Evolutionary conservation across 2,113 vertebrate species (phyloP), one percentile per base, ranked within the genome.

Genomic region (Oplegnathus fasciatus): DNA sequence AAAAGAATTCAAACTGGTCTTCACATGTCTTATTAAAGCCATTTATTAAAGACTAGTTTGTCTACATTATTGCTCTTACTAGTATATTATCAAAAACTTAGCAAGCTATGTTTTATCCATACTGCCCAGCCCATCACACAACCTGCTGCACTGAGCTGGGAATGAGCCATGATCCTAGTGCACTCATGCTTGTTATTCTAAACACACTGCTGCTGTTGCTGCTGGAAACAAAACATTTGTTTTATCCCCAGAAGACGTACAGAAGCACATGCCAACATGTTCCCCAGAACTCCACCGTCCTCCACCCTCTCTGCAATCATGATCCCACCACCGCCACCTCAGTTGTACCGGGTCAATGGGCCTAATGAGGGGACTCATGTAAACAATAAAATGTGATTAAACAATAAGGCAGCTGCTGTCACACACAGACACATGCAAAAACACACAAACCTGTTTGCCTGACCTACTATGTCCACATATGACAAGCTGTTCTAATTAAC

Each of bases 371-470:
- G 44, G 34, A 80, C 46, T 74, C 78, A 15, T 74, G 69, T 74
- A 24, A 86, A 86, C 70, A 81, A 65, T 72, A 30, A 57, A 62
- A 22, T 18, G 20, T 22, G 75, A 86, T 86, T 82, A 83, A 66
- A 76, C 22, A 77, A 85, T 46, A 77, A 74, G 26, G 28, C 71
- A 44, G 34, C 78, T 70, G 65, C 60, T 54, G 20, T 57, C 30
- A 34, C n/a, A 48, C 32, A 34, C 52, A 57, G 1, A 60, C 40
- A 55, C 52, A n/a, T 24, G 28, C 62, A 30, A 46, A 61, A 30
- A 58, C 26, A 64, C 9, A 58, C 66, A 62, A 15, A 68, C 76
- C 61, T 54, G 72, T 76, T 57, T 62, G 24, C 15, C 28, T 13
- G 65, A 44, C 46, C 74, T 30, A 2, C 42, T 14, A 3, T 17